phyloP scores from a whole-genome alignment of 2,888 invertebrate species.

The Syrista parreyssii region DNA sequence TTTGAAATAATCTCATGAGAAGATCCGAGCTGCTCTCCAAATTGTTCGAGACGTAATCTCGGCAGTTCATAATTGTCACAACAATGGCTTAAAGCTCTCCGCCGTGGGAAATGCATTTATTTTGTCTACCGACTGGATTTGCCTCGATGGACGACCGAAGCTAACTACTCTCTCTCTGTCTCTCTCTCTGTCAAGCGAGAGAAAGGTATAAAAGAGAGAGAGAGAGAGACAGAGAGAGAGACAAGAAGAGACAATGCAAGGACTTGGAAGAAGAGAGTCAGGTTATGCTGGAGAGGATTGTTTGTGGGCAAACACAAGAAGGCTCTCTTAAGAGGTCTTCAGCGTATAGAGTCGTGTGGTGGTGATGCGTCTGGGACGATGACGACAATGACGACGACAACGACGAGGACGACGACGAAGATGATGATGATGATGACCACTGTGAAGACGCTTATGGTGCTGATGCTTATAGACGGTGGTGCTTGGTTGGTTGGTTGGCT shows the following conservation, averaged over 20 bases:
- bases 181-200: neutral
- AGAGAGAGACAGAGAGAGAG: constrained; percentile 12
- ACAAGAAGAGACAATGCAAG: constrained; percentile 29
- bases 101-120: constrained; percentile 34
- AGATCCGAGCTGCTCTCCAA: constrained; percentile 10
- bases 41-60: constrained; percentile 28
- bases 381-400: constrained; percentile 1
- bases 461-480: constrained; percentile 12
- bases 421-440: constrained; percentile 15
- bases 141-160: neutral
- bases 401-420: constrained; percentile 8
- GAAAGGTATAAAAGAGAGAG: neutral
- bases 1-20: neutral
- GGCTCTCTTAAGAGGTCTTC: constrained; percentile 34
- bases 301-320: constrained; percentile 53
- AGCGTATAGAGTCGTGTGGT: constrained; percentile 16
- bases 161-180: neutral
- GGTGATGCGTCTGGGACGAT: constrained; percentile 12
- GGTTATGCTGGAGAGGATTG: constrained; percentile 50
- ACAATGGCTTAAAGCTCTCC: constrained; percentile 20
- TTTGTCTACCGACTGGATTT: neutral
- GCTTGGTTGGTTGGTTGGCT: constrained; percentile 1
- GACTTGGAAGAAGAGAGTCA: constrained; percentile 18
- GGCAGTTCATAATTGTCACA: constrained; percentile 19
- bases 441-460: constrained; percentile 19